These are phyloP conservation scores for Chiloscyllium plagiosum DNA, from an alignment of 2,113 vertebrate species.

Conservation along the genomic window DNA sequence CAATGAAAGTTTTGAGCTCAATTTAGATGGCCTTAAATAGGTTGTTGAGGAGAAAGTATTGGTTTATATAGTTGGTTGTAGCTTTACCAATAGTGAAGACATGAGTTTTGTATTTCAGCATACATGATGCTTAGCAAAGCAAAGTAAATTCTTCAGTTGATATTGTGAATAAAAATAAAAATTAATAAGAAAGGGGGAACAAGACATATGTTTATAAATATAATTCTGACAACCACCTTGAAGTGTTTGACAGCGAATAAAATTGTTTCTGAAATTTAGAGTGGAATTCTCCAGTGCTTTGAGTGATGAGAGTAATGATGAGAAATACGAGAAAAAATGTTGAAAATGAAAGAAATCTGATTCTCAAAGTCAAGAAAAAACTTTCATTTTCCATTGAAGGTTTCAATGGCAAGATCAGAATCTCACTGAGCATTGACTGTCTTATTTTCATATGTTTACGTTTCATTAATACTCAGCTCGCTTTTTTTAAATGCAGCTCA, in stretches of 20 bases:
- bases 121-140: no score
- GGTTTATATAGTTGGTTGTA: neutral
- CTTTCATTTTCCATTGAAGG: no score
- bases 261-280: neutral
- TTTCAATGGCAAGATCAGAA: no score
- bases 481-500: no score
- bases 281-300: no score
- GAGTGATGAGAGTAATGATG: neutral
- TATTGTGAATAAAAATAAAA: neutral
- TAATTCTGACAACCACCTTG: neutral
- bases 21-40: neutral
- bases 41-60: neutral
- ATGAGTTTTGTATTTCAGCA: neutral
- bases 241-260: neutral
- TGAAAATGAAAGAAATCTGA: no score
- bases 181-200: neutral
- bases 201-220: neutral
- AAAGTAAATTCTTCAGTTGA: neutral
- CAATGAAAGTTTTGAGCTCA: neutral
- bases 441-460: no score
- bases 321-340: neutral
- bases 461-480: no score
- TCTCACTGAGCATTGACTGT: no score
- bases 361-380: no score
- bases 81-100: no score